Base-by-base conservation (phyloP, 2,113 vertebrate species). In the Colius striatus region DNA sequence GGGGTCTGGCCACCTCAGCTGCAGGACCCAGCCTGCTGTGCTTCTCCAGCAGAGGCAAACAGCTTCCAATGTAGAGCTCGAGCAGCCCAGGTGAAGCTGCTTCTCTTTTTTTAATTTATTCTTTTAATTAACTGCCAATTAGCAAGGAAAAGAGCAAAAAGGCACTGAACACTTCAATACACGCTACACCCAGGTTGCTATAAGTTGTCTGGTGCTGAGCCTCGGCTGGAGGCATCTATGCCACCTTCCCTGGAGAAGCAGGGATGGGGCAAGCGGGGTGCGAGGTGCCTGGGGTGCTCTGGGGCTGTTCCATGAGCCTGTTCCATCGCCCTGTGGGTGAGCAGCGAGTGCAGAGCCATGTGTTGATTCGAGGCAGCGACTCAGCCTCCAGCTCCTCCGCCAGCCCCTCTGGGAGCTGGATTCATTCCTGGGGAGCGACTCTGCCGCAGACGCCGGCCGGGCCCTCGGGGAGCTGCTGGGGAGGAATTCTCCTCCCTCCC, bases 91-190 rank as follows among this genome's bases (percentile, higher is more conserved):
- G 90, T 73, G 96, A 95, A 95, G 84, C 96, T 86, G 94, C 87
- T 95, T 92, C 91, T 90, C 82, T 95, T 93, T 78, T 92, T 84
- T 96, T 97, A 96, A 96, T 97, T 97, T 97, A 95, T 96, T 95
- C 92, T 97, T 97, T 96, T 96, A 97, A 97, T 97, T 97, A 97
- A 97, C 95, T 68, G 77, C 92, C 95, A 97, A 96, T 97, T 97
- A 95, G 95, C 90, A 96, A 90, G 91, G 83, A 92, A 95, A 85
- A 89, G 93, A 41, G 84, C 2, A 58, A 81, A 82, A 91, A 78
- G 81, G 92, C 96, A 94, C 93, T 89, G 96, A 91, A 91, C 93
- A 91, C 96, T 97, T 94, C 96, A 97, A 96, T 80, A 88, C 95
- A 93, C 89, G 85, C 91, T 95, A 84, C 89, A 73, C 92, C 92